These are phyloP conservation scores for Lasioglossum vierecki DNA, from an alignment of 2,888 invertebrate genomes.

Conservation along the genomic window DNA sequence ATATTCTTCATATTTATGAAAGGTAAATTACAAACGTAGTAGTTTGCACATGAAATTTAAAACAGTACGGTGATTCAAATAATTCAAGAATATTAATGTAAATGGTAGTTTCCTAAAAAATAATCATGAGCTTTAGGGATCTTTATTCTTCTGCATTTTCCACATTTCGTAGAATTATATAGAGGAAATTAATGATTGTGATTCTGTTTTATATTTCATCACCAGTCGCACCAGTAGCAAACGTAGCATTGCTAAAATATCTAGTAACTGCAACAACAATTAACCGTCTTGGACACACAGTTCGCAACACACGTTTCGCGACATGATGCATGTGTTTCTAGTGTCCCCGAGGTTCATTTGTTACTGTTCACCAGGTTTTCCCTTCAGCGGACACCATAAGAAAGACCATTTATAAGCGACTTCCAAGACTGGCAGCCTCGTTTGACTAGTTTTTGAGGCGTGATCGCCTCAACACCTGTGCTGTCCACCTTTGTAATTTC, in stretches of 20 bases:
- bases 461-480: neutral
- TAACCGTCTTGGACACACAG: neutral
- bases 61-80: no score
- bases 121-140: no score
- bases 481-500: neutral
- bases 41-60: no score
- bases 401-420: conserved; percentile 11
- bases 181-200: no score
- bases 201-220: no score
- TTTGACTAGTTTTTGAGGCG: neutral
- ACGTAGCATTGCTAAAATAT: neutral
- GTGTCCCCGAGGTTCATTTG: conserved; percentile 6
- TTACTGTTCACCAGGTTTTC: neutral
- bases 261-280: neutral
- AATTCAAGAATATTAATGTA: no score
- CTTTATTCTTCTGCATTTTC: no score
- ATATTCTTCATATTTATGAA: no score
- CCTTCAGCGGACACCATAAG: neutral
- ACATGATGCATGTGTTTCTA: neutral
- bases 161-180: no score
- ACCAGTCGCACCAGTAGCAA: neutral
- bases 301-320: neutral
- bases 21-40: no score
- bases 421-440: neutral
- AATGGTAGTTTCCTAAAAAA: no score